Conservation (phyloP, 2,113 vertebrate genomes). For the Callipepla squamata region DNA sequence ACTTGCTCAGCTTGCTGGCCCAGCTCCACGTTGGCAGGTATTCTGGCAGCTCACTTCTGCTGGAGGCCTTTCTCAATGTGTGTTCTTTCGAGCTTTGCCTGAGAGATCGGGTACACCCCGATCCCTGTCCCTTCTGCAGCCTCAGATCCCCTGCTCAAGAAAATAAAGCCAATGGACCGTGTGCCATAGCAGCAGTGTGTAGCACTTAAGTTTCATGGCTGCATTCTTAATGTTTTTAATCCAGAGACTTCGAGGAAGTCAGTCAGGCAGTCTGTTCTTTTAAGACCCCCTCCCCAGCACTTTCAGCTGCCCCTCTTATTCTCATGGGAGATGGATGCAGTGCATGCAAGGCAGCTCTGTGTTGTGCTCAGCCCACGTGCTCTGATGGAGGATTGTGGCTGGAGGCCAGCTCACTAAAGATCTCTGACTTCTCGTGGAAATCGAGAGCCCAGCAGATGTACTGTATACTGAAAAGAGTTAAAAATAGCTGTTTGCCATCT, state of each 20-base stretch:
- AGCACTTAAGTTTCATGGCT: background rate
- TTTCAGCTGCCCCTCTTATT: constrained; percentile 8
- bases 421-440: constrained; percentile 55
- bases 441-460: constrained; percentile 66
- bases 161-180: background rate
- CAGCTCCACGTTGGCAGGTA: constrained; percentile 28
- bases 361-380: constrained; percentile 54
- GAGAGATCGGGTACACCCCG: background rate
- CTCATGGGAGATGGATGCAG: background rate
- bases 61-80: background rate
- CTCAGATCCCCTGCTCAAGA: background rate
- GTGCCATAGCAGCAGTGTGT: background rate
- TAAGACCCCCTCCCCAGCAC: background rate
- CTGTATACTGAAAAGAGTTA: constrained; percentile 61
- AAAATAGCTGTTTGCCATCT: constrained; percentile 62
- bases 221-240: background rate
- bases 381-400: constrained; percentile 57
- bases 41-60: background rate
- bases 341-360: constrained; percentile 11
- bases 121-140: background rate
- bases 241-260: background rate
- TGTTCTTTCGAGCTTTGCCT: background rate
- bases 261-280: background rate
- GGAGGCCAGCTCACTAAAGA: constrained; percentile 63
- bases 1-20: constrained; percentile 39